Evolutionary conservation across 2,888 invertebrate genomes (phyloP), one percentile per base, ranked within the genome.

Genomic region (Parnassius smintheus): DNA sequence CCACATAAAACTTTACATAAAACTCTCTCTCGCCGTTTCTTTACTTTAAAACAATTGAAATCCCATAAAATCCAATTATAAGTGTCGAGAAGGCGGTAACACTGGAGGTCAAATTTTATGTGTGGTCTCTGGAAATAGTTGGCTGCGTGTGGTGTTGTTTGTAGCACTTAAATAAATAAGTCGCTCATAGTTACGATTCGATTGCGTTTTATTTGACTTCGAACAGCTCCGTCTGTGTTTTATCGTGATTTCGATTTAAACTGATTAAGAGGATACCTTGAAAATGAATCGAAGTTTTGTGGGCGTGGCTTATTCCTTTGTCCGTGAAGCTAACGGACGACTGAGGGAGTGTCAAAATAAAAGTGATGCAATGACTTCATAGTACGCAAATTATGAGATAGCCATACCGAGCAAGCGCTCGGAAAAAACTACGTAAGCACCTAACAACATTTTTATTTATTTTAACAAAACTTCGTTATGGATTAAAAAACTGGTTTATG

Each of bases 101-200:
- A 70, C 69, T 60, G 71, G 75, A 74, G 76, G 76, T 76, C 73
- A 73, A 59, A 67, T 82, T 83, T 80, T 69, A 85, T 81, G 88
- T 88, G 88, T 88, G 88, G 86, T 85, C 86, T 75, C 68, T 70
- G 69, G 71, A 70, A 69, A 69, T 71, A 72, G 71, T 66, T 64
- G 68, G 66, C 70, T 75, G 72, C 82, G 77, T 77, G 82, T 75
- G 83, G 84, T 72, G 73, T 74, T 75, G 80, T 77, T 59, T 76
- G 80, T 76, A 79, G 81, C 90, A 89, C 90, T 90, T 85, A 89
- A 85, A 89, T 82, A 90, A 90, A 90, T 89, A 89, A 82, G 74
- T 73, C 73, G 72, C 72, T 74, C 75, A 77, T 76, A 77, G 80
- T 74, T 75, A 78, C 77, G 66, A 76, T 78, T 76, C 76, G 75